Evolutionary conservation across 2,888 invertebrate species (phyloP), one percentile per base, ranked within the genome.

Genomic region (Coelopa pilipes): DNA sequence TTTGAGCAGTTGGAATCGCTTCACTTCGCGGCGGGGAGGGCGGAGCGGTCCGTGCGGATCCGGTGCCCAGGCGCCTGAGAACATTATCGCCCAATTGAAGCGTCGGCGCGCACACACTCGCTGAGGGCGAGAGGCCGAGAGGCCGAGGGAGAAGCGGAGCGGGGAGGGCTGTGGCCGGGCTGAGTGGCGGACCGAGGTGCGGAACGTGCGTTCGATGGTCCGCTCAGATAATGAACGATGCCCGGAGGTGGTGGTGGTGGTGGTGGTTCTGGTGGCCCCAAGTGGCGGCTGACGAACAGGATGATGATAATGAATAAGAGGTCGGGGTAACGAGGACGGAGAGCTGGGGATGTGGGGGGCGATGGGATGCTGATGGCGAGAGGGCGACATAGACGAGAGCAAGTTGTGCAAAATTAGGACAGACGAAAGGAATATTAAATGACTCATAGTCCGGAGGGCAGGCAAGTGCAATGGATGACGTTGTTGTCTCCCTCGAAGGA

Each of bases 81-180:
- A 74, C 74, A 74, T 74, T 74, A 74, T 74, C 74, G 59, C 70
- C 70, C 63, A 73, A 73, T 70, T 70, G 73, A 73, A 53, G 57
- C 63, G 46, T 17, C 55, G 46, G 46, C 19, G 24, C 3, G 62
- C 15, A 46, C 21, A 55, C 49, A 66, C 11, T 49, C n/a, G 65
- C 11, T 47, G n/a, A 65, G 45, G 19, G 47, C 13, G 49, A 2
- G 7, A 34, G 34, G 34, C n/a, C 34, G 34, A 34, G 7, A 34
- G 34, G 34, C 34, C 34, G 7, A 34, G 7, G 2, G 34, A 34
- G 7, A 7, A 34, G 34, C 2, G 4, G 34, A 34, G 34, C 34
- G 34, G 34, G 34, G n/a, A n/a, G n/a, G n/a, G n/a, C n/a, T n/a
- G n/a, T n/a, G n/a, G n/a, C n/a, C n/a, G n/a, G n/a, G n/a, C n/a